phyloP scores from a whole-genome alignment of 2,113 vertebrate species.

The Mirza zaza region DNA sequence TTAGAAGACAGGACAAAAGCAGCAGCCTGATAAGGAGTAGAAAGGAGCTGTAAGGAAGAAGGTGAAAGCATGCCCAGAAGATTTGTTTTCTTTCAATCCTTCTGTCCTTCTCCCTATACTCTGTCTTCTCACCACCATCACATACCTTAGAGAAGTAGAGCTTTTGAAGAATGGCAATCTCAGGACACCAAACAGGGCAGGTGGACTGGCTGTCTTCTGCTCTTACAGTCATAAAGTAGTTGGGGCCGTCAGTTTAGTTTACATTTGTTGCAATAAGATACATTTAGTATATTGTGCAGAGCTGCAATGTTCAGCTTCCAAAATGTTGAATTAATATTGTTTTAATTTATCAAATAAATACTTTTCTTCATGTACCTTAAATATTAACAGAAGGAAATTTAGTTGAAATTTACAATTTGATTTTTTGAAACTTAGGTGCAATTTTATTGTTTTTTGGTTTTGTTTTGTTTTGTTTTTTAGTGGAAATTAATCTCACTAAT shows the following conservation, averaged over 20 bases:
- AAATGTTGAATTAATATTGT: not conserved
- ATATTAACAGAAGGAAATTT: not conserved
- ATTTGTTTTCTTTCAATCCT: not conserved
- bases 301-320: not conserved
- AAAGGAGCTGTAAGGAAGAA: not conserved
- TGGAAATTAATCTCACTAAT: conserved; percentile 93
- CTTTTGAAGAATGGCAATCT: not conserved
- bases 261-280: not conserved
- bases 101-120: not conserved
- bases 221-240: not conserved
- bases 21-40: not conserved
- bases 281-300: not conserved
- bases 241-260: not conserved
- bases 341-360: not conserved
- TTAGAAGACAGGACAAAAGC: not conserved
- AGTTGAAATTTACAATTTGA: conserved; percentile 16
- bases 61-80: not conserved
- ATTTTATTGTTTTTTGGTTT: not conserved
- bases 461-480: conserved; percentile 79
- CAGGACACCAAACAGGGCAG: not conserved
- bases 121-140: not conserved
- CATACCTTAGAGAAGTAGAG: not conserved
- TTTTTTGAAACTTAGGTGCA: conserved; percentile 22
- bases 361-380: not conserved
- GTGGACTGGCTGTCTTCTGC: not conserved